Percentiles rank a stretch among this genome's conserved stretches.
Evolutionary conservation across 2,797 vertebrate species (phyloP).

Genomic region (Sternotherus odoratus): DNA sequence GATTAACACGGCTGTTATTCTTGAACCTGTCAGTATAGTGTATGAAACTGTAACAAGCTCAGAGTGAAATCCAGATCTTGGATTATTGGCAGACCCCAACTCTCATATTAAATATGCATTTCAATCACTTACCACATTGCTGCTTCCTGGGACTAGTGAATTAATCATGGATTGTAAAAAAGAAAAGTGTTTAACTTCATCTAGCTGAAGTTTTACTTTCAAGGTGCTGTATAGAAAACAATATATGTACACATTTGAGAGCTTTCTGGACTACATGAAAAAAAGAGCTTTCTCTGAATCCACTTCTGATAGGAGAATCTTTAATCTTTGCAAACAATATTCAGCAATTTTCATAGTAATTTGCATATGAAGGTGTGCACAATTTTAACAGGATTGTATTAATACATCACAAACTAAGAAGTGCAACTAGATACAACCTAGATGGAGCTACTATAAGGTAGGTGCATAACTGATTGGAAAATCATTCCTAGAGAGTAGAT

Average conservation of each 20-base stretch:
- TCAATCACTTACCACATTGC: neutral
- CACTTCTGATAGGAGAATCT: constrained; percentile 15
- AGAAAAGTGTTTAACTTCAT: neutral
- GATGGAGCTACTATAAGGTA: too few relatives aligned
- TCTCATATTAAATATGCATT: neutral
- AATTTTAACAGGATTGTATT: constrained; percentile 38
- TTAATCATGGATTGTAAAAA: neutral
- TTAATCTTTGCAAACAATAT: constrained; percentile 61
- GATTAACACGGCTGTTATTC: too few relatives aligned
- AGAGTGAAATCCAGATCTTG: neutral
- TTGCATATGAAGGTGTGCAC: constrained; percentile 26
- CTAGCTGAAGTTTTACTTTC: neutral
- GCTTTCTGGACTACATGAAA: neutral
- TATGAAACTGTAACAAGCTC: neutral
- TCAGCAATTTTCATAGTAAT: constrained; percentile 32
- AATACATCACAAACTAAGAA: constrained; percentile 49
- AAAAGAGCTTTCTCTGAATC: neutral
- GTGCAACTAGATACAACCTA: neutral
- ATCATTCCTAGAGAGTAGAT: too few relatives aligned
- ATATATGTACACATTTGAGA: neutral
- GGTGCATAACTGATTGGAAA: too few relatives aligned
- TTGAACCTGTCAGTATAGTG: too few relatives aligned
- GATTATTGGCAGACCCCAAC: neutral
- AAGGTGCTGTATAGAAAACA: neutral
- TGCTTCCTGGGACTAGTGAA: neutral